Conservation (phyloP, 1,140 invertebrate species). For the Sycobia sp. region DNA sequence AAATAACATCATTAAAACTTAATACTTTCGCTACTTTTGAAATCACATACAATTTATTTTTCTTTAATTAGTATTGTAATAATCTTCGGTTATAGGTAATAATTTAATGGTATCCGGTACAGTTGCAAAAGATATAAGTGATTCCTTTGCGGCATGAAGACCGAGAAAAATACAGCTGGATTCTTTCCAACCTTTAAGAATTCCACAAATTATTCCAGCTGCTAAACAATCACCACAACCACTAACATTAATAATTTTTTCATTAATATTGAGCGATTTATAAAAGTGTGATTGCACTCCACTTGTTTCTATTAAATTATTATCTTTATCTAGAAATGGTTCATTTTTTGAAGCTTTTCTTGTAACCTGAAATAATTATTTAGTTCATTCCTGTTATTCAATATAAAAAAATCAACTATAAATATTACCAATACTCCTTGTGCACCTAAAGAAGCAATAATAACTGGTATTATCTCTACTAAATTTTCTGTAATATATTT, state of each 20-base stretch:
- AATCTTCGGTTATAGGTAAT: constrained; percentile 3
- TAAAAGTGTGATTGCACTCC: constrained; percentile 49
- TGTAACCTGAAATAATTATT: constrained; percentile 40
- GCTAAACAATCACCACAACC: constrained; percentile 66
- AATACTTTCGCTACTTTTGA: too few relatives aligned
- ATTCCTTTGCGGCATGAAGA: constrained; percentile 60
- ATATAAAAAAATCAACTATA: too few relatives aligned
- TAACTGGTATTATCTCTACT: constrained; percentile 48
- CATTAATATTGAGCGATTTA: constrained; percentile 32
- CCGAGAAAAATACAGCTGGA: constrained; percentile 57
- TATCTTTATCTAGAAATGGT: constrained; percentile 44
- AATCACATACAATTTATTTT: too few relatives aligned
- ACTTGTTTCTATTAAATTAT: constrained; percentile 36
- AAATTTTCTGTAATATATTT: constrained; percentile 43
- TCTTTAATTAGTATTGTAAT: too few relatives aligned
- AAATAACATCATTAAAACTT: too few relatives aligned
- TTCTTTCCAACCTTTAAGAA: constrained; percentile 57
- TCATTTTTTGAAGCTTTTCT: constrained; percentile 41
- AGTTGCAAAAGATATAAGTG: constrained; percentile 57
- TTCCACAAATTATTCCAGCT: constrained; percentile 60
- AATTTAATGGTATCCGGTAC: constrained; percentile 53
- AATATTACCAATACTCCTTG: constrained; percentile 53
- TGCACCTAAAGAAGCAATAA: constrained; percentile 55
- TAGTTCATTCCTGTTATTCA: neutral
- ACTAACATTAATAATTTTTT: constrained; percentile 53